A percentile compares a stretch with the other conserved stretches of the same genome.
Conservation (phyloP, 1,140 invertebrate species). For the Luehdorfia chinensis region DNA sequence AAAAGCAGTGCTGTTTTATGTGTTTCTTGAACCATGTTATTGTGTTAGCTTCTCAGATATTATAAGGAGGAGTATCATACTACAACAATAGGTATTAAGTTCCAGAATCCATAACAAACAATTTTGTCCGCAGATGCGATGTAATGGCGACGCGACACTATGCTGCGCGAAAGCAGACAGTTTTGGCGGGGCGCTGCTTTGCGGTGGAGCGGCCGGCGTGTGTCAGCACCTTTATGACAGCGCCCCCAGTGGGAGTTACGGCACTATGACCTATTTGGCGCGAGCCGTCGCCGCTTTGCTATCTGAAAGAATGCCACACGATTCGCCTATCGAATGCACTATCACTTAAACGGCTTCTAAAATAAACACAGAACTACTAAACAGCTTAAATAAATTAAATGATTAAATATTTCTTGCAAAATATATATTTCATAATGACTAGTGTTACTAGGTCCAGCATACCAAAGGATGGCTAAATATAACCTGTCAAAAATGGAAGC, state of each 20-base stretch:
- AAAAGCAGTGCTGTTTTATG: too few relatives aligned
- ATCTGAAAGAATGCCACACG: slow-evolving; percentile 84
- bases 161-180: slow-evolving; percentile 89
- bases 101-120: too few relatives aligned
- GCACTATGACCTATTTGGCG: slow-evolving; percentile 98
- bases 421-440: too few relatives aligned
- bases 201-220: slow-evolving; percentile 95
- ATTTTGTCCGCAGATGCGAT: slow-evolving; percentile 84
- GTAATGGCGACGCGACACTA: slow-evolving; percentile 92
- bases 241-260: slow-evolving; percentile 97
- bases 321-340: slow-evolving; percentile 88
- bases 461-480: too few relatives aligned
- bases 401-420: too few relatives aligned
- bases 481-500: too few relatives aligned
- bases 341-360: slow-evolving; percentile 84
- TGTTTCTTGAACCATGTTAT: too few relatives aligned
- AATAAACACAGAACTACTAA: neutral
- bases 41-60: too few relatives aligned
- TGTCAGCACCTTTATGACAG: slow-evolving; percentile 99
- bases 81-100: too few relatives aligned
- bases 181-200: slow-evolving; percentile 83
- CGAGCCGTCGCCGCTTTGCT: slow-evolving; percentile 88
- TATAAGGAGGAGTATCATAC: too few relatives aligned
- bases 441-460: too few relatives aligned
- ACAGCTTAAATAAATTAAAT: too few relatives aligned